Evolutionary conservation across 1,140 invertebrate species (phyloP), one percentile per base, ranked within the genome.

Genomic region (Solenopsis fugax): DNA sequence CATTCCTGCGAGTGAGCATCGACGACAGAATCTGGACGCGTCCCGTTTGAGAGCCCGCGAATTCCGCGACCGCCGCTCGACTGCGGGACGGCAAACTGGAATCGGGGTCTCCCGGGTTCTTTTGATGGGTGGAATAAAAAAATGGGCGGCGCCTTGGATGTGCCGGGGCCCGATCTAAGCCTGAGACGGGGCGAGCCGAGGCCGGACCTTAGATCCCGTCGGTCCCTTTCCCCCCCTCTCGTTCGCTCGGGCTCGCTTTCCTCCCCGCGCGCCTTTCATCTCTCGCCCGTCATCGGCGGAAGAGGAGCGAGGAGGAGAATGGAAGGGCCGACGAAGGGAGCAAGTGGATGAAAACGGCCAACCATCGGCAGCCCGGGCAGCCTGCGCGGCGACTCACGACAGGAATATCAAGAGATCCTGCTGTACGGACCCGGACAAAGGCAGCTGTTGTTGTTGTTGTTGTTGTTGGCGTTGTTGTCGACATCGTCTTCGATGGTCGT

Each of bases 121-220:
- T 82, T 80, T 81, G 75, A 81, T 64, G 82, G 89, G 80, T 89
- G 87, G 89, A 91, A 92, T 93, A 94, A 94, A 94, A 94, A 94
- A 94, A 94, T 94, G 94, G 94, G 93, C 93, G 93, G 94, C 90
- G 92, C 93, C 87, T 94, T 94, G 93, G 91, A 94, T 92, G 91
- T 92, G 88, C 90, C 82, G 69, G 88, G 88, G 81, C 65, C 56
- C 86, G 89, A 88, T 90, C 89, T 90, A 89, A 91, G 88, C 80
- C 87, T 60, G 87, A 77, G 87, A 88, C 62, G 71, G 77, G 86
- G 76, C 85, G 84, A 58, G 64, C 13, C 90, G 91, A 93, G 93
- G 93, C 87, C 88, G 93, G 91, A 91, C 91, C 91, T 93, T 92
- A 91, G 88, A 90, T 29, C 41, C 29, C 86, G 89, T 90, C 86